These are phyloP conservation scores for Ennomos erosarius DNA, from an alignment of 2,888 invertebrate genomes.

Conservation along the genomic window DNA sequence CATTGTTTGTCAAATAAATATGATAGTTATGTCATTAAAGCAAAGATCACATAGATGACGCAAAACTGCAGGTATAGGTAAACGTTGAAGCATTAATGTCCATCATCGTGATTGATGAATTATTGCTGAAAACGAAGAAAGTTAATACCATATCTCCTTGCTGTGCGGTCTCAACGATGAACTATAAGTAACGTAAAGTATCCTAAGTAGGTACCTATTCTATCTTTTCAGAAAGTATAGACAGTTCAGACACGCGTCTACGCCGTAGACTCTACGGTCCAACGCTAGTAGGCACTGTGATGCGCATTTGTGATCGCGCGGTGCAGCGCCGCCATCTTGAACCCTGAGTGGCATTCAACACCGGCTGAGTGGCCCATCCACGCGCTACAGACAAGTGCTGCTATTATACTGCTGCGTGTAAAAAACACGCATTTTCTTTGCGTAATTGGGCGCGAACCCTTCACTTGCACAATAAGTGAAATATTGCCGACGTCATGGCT, in stretches of 20 bases:
- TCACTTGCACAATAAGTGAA: conserved; percentile 50
- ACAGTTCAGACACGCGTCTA: conserved; percentile 35
- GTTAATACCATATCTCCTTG: no score
- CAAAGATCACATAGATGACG: no score
- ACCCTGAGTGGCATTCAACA: conserved; percentile 71
- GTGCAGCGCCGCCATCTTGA: conserved; percentile 70
- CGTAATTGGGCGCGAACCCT: conserved; percentile 70
- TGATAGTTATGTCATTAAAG: conserved; percentile 25
- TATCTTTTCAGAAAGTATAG: no score
- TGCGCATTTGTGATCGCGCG: conserved; percentile 68
- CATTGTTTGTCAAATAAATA: conserved; percentile 46
- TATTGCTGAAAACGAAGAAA: no score
- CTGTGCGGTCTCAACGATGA: no score
- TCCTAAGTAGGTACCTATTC: no score
- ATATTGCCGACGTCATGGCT: conserved; percentile 49
- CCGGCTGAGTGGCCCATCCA: conserved; percentile 75
- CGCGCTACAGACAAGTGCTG: conserved; percentile 63
- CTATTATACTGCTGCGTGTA: conserved; percentile 58
- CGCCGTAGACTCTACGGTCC: no score
- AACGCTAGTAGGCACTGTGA: conserved; percentile 35
- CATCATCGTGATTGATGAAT: no score
- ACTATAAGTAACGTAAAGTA: no score
- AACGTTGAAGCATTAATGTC: no score
- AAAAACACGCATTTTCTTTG: conserved; percentile 68
- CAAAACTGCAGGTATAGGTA: no score